Evolutionary conservation across 2,113 vertebrate genomes (phyloP), one percentile per base, ranked within the genome.

Genomic region (Lepisosteus osseus): DNA sequence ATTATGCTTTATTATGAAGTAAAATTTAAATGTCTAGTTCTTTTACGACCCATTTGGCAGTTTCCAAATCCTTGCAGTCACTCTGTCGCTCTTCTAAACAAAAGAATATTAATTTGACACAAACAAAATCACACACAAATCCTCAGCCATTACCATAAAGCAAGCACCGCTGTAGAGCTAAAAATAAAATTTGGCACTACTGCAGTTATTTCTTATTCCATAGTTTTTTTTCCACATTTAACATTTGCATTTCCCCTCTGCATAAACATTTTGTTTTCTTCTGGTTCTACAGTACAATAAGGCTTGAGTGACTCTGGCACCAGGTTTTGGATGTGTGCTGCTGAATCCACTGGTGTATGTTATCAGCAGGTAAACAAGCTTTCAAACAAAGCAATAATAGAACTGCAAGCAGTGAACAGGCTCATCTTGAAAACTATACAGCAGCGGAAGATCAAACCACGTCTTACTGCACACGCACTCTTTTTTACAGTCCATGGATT

Each of bases 321-420:
- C 86, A 86, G 83, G 88, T 89, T 88, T 87, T 92, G 91, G 91
- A 93, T 90, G 86, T 88, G 81, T 87, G 88, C 88, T 90, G 87
- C 90, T 87, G 87, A 88, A 93, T 91, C 89, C 91, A 90, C 88
- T 89, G 88, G 90, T 91, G 88, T 91, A 91, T 92, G 91, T 93
- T 93, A 92, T 93, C 90, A 93, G 90, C 90, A 93, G 91, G 91
- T 93, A 91, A 92, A 93, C 91, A 93, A 93, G 90, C 90, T 88
- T 86, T 87, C 90, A 77, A 90, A 93, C 91, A 93, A 93, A 91
- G 89, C 90, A 87, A 91, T 92, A 90, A 92, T 91, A 89, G 89
- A 89, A 87, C 87, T 82, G 90, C 87, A 86, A 88, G 89, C 87
- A 75, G 86, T 91, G 87, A 88, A 90, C 89, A 91, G 89, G 88